Base-by-base conservation (phyloP, 2,888 invertebrate genomes). In the Andrena haemorrhoa region DNA sequence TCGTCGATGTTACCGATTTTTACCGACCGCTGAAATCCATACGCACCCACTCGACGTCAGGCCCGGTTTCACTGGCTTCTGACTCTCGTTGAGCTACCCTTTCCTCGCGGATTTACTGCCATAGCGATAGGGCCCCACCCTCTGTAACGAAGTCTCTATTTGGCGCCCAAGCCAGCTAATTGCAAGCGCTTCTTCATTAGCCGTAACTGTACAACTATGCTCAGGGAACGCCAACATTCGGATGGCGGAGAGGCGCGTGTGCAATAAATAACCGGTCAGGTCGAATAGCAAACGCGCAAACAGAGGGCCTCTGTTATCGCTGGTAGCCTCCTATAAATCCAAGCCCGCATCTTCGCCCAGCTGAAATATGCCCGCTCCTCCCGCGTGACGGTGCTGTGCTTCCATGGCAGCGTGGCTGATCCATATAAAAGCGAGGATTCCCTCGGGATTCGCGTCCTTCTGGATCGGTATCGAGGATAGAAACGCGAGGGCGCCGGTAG, bases 1-100 rank as follows among this genome's bases (percentile, higher is more conserved):
- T 47, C 53, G 72, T 64, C 82, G 66, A 75, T 88, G 87, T 89
- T 87, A 64, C 74, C 73, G 77, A 86, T 85, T 89, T 89, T 89
- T 88, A 79, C 75, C 61, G 41, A 35, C 75, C 35, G 66, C 76
- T 70, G 74, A 84, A 83, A 82, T 79, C 85, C 74, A 63, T 75
- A 81, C 69, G 65, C 73, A 81, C 72, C 75, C 64, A 71, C 47
- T 31, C 61, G 51, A 47, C 47, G 35, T 33, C 68, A 35, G 65
- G 47, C 66, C 63, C 63, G 49, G 72, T 78, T 69, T 82, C 78
- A 78, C 66, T 63, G 64, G 56, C 63, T 74, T 63, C 74, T 71
- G 76, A 58, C 68, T 60, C 64, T 74, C 49, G 41, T 51, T 58
- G 49, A 47, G 29, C 79, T 73, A 60, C 47, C 51, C 71, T 82